Evolutionary conservation across 2,888 invertebrate genomes (phyloP), one percentile per base, ranked within the genome.

Genomic region (Theristus sp.): DNA sequence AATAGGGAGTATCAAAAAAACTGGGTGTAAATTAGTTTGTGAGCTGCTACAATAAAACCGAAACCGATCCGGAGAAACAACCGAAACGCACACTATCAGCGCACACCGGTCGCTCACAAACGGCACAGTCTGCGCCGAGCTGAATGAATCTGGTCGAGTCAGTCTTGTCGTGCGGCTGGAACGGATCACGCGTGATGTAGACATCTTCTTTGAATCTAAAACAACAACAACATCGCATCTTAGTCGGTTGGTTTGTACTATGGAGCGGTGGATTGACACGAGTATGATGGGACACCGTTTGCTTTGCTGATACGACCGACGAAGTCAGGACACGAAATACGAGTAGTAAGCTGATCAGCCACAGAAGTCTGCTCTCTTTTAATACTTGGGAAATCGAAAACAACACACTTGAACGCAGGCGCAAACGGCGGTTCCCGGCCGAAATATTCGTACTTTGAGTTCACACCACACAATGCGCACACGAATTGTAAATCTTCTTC

Each of bases 161-260:
- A n/a, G 84, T 82, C 6, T 83, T 82, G 20, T 67, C 64, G n/a
- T 66, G 67, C 1, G 84, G 81, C 68, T 82, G 81, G 71, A 89
- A 89, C 0, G 89, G 89, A 76, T 89, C 89, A 70, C 84, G 84
- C 81, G 86, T 84, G 0, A 88, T 75, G 74, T 84, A 90, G 63
- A 82, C 83, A 38, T 85, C 81, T 72, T 87, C 86, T 65, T 80
- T 77, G 60, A 87, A 81, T 46, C 77, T 59, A 38, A 3, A 49
- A 49, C n/a, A 13, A 38, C 10, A 38, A 38, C 38, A 38, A 38
- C 17, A 17, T n/a, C n/a, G n/a, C n/a, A n/a, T n/a, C n/a, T n/a
- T n/a, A n/a, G n/a, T n/a, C n/a, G n/a, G n/a, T n/a, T n/a, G n/a
- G n/a, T n/a, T n/a, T n/a, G n/a, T n/a, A n/a, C n/a, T n/a, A n/a